Conservation (phyloP, 2,113 vertebrate genomes). For the Sinocyclocheilus anophthalmus region DNA sequence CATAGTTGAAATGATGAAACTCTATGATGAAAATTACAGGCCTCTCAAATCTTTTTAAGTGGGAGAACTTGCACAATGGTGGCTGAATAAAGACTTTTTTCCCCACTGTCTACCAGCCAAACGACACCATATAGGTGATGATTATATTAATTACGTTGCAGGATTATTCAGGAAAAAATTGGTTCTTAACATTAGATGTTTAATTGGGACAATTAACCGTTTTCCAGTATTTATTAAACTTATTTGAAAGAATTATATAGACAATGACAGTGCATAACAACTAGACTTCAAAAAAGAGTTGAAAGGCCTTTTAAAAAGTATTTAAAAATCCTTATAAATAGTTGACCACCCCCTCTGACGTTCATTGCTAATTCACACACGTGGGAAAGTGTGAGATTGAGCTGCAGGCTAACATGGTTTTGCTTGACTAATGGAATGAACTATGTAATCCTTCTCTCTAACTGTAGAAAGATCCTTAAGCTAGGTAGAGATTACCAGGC, state of each 20-base stretch:
- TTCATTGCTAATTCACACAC: neutral
- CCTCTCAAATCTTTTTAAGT: too few species aligned
- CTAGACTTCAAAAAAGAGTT: neutral
- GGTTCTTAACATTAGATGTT: neutral
- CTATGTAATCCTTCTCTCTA: slow-evolving; percentile 44
- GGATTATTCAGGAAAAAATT: neutral
- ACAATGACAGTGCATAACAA: neutral
- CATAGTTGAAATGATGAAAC: too few species aligned
- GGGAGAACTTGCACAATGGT: too few species aligned
- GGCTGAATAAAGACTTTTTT: too few species aligned
- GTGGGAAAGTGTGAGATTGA: neutral
- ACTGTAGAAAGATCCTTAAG: slow-evolving; percentile 57
- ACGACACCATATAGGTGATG: neutral
- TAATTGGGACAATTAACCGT: too few species aligned
- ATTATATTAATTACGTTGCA: neutral
- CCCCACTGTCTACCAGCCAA: too few species aligned
- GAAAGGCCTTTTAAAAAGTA: neutral
- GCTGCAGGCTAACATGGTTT: neutral
- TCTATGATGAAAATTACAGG: too few species aligned
- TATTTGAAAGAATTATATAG: neutral
- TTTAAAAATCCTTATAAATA: neutral
- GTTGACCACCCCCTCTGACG: neutral
- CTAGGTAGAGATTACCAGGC: slow-evolving; percentile 52
- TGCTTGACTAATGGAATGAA: slow-evolving; percentile 54
- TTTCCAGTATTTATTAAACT: neutral